Evolutionary conservation across 2,113 vertebrate genomes (phyloP).

Genomic region (Chaetops frenatus): DNA sequence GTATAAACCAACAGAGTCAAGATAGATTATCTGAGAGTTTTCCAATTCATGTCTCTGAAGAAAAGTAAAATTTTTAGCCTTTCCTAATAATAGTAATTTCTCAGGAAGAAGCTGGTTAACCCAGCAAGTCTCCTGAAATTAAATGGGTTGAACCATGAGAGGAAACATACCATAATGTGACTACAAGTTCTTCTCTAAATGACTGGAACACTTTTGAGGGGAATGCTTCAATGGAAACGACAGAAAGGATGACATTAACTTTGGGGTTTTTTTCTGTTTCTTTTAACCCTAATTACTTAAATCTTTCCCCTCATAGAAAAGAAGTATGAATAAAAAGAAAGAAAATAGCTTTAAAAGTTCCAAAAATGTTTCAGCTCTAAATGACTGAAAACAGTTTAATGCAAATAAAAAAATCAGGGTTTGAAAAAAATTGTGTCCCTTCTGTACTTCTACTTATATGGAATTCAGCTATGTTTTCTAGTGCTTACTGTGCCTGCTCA

Average conservation of each 20-base stretch:
- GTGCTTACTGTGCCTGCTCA: not conserved
- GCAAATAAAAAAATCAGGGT: not conserved
- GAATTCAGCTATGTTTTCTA: not conserved
- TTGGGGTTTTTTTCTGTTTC: fast-evolving
- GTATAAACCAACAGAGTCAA: not conserved
- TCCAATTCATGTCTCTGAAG: not conserved
- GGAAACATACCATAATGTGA: not conserved
- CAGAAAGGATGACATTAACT: not conserved
- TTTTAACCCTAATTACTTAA: not conserved
- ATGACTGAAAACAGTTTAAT: not conserved
- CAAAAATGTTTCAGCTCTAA: not conserved
- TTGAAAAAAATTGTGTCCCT: not conserved
- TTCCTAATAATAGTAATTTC: not conserved
- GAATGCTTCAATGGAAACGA: not conserved
- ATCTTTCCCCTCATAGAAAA: not conserved
- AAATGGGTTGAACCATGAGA: not conserved
- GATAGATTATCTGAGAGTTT: not conserved
- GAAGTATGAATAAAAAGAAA: not conserved
- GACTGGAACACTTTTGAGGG: not conserved
- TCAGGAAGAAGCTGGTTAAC: not conserved
- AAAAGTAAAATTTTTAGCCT: not conserved
- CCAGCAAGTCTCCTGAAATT: not conserved
- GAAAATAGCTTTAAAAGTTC: not conserved
- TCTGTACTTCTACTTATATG: not conserved
- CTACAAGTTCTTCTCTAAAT: not conserved